phyloP scores from a whole-genome alignment of 2,888 invertebrate genomes.

The Fragum whitleyi region DNA sequence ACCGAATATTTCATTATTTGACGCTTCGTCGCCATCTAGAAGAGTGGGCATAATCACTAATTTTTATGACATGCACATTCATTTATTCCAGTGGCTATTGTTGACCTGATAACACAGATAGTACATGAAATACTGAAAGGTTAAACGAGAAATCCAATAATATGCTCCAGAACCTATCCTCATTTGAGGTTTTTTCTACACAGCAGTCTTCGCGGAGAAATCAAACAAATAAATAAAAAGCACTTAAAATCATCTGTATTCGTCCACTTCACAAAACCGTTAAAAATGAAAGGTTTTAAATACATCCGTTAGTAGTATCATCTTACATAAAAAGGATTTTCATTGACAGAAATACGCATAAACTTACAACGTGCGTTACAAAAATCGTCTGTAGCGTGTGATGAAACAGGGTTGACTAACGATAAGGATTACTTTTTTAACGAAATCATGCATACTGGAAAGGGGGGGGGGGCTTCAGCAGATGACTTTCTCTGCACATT shows the following conservation, averaged over 20 bases:
- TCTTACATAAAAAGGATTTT: not conserved
- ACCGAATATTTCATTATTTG: too few relatives aligned
- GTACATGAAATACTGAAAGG: not conserved
- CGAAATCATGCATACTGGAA: too few relatives aligned
- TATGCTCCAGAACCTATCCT: conserved; percentile 4
- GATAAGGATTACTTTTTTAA: too few relatives aligned
- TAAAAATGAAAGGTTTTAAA: too few relatives aligned
- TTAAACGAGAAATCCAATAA: conserved; percentile 2
- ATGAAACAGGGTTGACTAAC: not conserved
- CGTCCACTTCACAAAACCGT: too few relatives aligned
- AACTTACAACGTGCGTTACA: not conserved
- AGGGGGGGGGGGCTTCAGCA: too few relatives aligned
- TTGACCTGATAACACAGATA: not conserved
- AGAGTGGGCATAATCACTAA: too few relatives aligned
- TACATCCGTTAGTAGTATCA: not conserved
- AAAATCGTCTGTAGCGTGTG: conserved; percentile 1
- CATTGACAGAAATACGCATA: not conserved
- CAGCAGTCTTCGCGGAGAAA: not conserved
- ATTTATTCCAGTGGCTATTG: not conserved
- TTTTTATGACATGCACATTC: too few relatives aligned
- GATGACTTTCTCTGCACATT: too few relatives aligned
- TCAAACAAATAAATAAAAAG: not conserved
- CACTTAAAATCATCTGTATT: too few relatives aligned
- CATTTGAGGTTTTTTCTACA: not conserved
- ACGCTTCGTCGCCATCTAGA: too few relatives aligned